phyloP scores from a whole-genome alignment of 2,888 invertebrate species.

The Nowickia ferox region DNA sequence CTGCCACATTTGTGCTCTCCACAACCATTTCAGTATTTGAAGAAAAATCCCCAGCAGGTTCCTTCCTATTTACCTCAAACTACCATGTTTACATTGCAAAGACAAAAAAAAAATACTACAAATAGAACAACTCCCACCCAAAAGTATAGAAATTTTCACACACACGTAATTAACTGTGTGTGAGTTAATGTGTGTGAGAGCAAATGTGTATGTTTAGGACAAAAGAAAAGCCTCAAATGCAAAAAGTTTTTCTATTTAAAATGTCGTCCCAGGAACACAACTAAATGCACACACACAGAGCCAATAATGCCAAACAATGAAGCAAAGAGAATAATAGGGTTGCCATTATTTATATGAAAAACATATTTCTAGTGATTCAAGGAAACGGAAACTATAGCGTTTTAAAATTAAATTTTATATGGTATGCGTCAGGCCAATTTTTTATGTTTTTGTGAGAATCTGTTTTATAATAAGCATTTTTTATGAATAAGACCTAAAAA shows the following conservation, averaged over 20 bases:
- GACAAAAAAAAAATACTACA: slow-evolving; percentile 27
- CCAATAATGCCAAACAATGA: slow-evolving; percentile 50
- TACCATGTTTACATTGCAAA: slow-evolving; percentile 12
- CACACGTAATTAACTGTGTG: neutral
- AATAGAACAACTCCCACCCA: slow-evolving; percentile 76
- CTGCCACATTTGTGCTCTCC: slow-evolving; percentile 81
- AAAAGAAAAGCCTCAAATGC: slow-evolving; percentile 77
- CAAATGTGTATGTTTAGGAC: neutral
- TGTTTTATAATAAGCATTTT: no score
- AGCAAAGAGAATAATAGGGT: slow-evolving; percentile 6
- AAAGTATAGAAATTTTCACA: neutral
- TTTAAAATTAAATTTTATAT: no score
- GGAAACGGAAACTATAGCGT: no score
- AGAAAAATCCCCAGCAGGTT: slow-evolving; percentile 46
- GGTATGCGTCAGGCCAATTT: no score
- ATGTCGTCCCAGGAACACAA: slow-evolving; percentile 77
- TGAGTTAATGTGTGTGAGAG: neutral
- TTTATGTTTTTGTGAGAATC: no score
- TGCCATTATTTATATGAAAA: neutral
- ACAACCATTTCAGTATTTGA: slow-evolving; percentile 69
- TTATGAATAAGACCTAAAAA: no score
- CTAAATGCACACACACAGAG: slow-evolving; percentile 66
- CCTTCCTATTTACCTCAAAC: slow-evolving; percentile 1
- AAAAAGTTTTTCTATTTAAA: slow-evolving; percentile 82
- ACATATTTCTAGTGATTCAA: no score